These are phyloP conservation scores for Ctenomys sociabilis DNA, from an alignment of 2,113 vertebrate species.

Conservation along the genomic window DNA sequence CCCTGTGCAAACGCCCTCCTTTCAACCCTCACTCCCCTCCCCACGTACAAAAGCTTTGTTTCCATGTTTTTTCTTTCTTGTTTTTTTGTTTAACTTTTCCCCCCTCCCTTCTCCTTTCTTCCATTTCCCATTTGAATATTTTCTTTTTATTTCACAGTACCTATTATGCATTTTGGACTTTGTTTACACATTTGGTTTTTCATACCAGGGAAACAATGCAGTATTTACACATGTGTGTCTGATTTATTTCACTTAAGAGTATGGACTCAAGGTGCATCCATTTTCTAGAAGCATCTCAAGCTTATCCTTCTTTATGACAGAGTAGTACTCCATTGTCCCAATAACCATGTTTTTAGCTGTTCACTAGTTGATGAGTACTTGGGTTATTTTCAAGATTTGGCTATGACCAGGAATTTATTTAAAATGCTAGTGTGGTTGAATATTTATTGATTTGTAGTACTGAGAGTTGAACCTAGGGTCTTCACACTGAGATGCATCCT, in stretches of 20 bases:
- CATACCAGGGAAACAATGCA: background rate
- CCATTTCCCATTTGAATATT: background rate
- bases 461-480: background rate
- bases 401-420: background rate
- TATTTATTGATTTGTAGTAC: background rate
- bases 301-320: background rate
- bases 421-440: constrained; percentile 12
- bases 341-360: background rate
- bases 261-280: background rate
- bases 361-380: background rate
- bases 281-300: background rate
- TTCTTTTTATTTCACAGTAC: background rate
- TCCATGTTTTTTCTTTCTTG: background rate
- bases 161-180: background rate
- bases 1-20: background rate
- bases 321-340: background rate
- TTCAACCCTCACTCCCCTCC: background rate
- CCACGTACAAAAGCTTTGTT: background rate
- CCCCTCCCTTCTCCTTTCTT: background rate
- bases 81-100: background rate
- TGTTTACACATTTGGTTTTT: background rate
- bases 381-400: background rate
- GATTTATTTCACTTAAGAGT: background rate
- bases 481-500: background rate
- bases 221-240: background rate